Conservation (phyloP, 2,888 invertebrate genomes). For the Empis stercorea region DNA sequence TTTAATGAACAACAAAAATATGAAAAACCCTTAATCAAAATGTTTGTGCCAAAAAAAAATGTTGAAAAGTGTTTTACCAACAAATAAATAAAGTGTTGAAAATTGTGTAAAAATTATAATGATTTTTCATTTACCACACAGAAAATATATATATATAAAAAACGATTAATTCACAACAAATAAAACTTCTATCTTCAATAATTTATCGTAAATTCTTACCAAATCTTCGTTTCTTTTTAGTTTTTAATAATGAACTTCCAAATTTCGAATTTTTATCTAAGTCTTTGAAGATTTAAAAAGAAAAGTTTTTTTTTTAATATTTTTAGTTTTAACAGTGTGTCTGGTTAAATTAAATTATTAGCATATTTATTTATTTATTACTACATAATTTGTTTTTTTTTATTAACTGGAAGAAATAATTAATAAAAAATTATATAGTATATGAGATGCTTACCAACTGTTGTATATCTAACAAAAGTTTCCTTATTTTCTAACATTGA, state of each 20-base stretch:
- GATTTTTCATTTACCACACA: background rate
- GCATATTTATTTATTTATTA: no score
- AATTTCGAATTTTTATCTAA: conserved; percentile 32
- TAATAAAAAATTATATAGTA: no score
- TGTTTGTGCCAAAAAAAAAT: no score
- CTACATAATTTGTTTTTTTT: no score
- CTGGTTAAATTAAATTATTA: no score
- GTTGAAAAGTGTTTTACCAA: no score
- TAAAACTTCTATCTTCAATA: no score
- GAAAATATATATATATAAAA: background rate
- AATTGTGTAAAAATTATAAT: background rate
- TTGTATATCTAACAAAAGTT: conserved; percentile 90
- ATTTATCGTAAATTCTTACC: conserved; percentile 31
- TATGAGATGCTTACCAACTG: conserved; percentile 72
- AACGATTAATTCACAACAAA: background rate
- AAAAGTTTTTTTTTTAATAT: background rate
- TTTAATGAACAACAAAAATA: no score
- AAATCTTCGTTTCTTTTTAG: conserved; percentile 36
- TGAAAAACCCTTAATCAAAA: no score
- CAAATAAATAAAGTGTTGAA: background rate
- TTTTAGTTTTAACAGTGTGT: no score
- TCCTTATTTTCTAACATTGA: conserved; percentile 96
- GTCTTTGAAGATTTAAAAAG: conserved; percentile 15
- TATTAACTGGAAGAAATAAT: no score
- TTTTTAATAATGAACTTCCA: conserved; percentile 36